A percentile compares a stretch with the other conserved stretches of the same genome.
phyloP scores from a whole-genome alignment of 2,113 vertebrate species.

The Psittacara wagleri region DNA sequence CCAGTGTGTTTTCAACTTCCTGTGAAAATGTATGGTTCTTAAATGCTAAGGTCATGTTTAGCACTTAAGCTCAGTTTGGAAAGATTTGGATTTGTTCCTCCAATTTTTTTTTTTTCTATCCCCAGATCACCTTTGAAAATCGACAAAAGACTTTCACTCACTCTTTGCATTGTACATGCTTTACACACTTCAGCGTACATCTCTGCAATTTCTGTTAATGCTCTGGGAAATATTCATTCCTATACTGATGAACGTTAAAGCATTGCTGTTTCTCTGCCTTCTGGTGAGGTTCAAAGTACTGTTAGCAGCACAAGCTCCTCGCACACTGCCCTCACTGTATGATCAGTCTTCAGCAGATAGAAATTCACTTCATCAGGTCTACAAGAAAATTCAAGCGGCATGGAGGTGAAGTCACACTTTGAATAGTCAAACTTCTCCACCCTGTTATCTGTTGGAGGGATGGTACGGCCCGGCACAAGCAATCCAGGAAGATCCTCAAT shows the following conservation, averaged over 20 bases:
- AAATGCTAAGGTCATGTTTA: slow-evolving; percentile 44
- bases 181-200: background rate
- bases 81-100: slow-evolving; percentile 14
- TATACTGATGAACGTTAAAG: slow-evolving; percentile 33
- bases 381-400: background rate
- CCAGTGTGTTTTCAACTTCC: slow-evolving; percentile 54
- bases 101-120: background rate
- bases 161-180: background rate
- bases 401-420: background rate
- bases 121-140: background rate
- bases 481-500: too few species aligned
- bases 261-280: background rate
- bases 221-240: background rate
- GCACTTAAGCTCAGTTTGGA: slow-evolving; percentile 9
- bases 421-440: background rate
- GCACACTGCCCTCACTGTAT: background rate
- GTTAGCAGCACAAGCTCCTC: background rate
- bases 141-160: background rate
- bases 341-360: background rate
- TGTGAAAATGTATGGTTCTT: slow-evolving; percentile 26
- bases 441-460: too few species aligned
- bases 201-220: background rate
- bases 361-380: background rate
- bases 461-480: too few species aligned
- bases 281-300: background rate